Evolutionary conservation across 2,113 vertebrate genomes (phyloP).

Genomic region (Centropristis striata): DNA sequence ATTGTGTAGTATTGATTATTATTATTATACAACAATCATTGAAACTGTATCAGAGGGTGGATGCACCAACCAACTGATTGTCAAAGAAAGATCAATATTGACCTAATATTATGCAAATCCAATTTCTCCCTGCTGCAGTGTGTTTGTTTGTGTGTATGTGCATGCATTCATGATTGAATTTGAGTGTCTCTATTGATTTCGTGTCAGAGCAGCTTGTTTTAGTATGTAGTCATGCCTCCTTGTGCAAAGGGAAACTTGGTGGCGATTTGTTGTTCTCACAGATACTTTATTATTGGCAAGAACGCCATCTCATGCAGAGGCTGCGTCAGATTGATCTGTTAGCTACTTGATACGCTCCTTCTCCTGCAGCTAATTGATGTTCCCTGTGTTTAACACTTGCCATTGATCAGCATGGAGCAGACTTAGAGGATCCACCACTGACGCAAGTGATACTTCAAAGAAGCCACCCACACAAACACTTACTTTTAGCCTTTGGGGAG

Average conservation of each 20-base stretch:
- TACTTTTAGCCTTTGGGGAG: neutral
- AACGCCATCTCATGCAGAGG: constrained; percentile 1
- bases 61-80: neutral
- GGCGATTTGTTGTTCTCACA: constrained; percentile 5
- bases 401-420: constrained; percentile 52
- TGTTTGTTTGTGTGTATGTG: neutral
- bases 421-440: constrained; percentile 13
- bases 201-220: constrained; percentile 16
- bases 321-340: constrained; percentile 43
- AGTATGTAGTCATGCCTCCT: constrained; percentile 10
- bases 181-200: constrained; percentile 18
- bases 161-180: neutral
- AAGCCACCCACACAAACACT: neutral
- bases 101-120: constrained; percentile 16
- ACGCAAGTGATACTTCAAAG: constrained; percentile 34
- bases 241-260: neutral
- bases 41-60: neutral
- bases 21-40: neutral
- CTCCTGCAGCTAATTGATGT: constrained; percentile 49
- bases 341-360: constrained; percentile 17
- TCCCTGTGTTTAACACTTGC: constrained; percentile 33
- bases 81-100: constrained; percentile 42
- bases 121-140: constrained; percentile 8
- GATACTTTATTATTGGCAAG: neutral
- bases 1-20: neutral